Conservation (phyloP, 1,140 invertebrate species). For the Oryctes rhinoceros region DNA sequence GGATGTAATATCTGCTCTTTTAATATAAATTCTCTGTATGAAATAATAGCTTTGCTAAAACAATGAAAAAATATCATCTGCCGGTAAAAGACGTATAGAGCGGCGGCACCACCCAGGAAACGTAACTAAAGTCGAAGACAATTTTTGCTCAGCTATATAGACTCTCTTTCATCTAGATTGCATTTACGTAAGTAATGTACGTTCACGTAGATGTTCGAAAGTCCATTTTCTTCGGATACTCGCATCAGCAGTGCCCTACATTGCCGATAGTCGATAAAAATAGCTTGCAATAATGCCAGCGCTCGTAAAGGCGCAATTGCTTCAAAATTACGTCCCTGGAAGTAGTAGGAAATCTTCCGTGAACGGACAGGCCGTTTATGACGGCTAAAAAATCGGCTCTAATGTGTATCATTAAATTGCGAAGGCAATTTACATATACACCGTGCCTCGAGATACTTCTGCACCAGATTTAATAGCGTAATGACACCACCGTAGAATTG, state of each 20-base stretch:
- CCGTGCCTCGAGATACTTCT: constrained; percentile 24
- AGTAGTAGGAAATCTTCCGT: constrained; percentile 33
- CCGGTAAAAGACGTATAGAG: background rate
- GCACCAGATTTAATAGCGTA: background rate
- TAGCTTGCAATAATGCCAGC: constrained; percentile 6
- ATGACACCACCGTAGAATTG: constrained; percentile 1
- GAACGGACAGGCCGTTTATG: constrained; percentile 25
- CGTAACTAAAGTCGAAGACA: background rate
- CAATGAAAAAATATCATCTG: background rate
- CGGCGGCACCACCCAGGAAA: constrained; percentile 1
- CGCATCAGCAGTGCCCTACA: constrained; percentile 14
- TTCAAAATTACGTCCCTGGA: constrained; percentile 29
- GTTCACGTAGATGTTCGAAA: constrained; percentile 30
- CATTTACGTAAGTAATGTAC: constrained; percentile 26
- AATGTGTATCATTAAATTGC: constrained; percentile 36
- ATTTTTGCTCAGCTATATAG: constrained; percentile 11
- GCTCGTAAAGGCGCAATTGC: constrained; percentile 6
- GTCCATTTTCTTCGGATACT: constrained; percentile 19
- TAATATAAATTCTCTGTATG: background rate
- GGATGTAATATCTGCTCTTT: background rate
- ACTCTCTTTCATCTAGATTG: constrained; percentile 26
- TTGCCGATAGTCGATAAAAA: constrained; percentile 7
- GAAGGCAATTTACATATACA: constrained; percentile 24
- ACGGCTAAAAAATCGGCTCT: constrained; percentile 4
- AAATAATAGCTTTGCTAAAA: background rate